Percentiles rank a stretch among this genome's conserved stretches.
Conservation (phyloP, 2,113 vertebrate species). For the Dunckerocampus dactyliophorus region DNA sequence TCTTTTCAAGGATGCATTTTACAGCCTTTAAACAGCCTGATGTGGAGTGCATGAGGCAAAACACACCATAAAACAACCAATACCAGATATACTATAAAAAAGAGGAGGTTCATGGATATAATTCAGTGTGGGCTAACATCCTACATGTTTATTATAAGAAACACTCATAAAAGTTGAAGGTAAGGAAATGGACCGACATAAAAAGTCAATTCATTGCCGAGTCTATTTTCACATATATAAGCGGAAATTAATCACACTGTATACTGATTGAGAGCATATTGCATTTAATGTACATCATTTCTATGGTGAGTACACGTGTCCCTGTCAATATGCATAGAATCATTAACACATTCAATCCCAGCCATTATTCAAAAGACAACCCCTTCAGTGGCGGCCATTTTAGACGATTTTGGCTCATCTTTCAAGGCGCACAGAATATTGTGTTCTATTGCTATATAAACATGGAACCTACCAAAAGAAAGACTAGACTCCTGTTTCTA, state of each 20-base stretch:
- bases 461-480: too few relatives aligned
- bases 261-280: not conserved
- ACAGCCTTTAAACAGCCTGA: constrained; percentile 20
- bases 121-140: not conserved
- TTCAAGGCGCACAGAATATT: too few relatives aligned
- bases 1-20: constrained; percentile 38
- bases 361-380: too few relatives aligned
- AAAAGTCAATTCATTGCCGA: not conserved
- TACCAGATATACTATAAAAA: constrained; percentile 4
- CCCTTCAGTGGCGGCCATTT: too few relatives aligned
- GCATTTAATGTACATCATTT: not conserved
- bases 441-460: too few relatives aligned
- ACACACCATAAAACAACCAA: constrained; percentile 18
- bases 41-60: constrained; percentile 17
- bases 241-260: not conserved
- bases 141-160: not conserved
- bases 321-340: not conserved
- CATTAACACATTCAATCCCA: too few relatives aligned
- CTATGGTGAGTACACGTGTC: not conserved
- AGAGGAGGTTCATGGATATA: not conserved
- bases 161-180: not conserved
- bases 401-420: too few relatives aligned
- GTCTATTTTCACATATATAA: not conserved
- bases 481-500: too few relatives aligned
- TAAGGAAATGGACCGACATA: not conserved